phyloP scores from a whole-genome alignment of 2,888 invertebrate genomes.

The Xestia c-nigrum region DNA sequence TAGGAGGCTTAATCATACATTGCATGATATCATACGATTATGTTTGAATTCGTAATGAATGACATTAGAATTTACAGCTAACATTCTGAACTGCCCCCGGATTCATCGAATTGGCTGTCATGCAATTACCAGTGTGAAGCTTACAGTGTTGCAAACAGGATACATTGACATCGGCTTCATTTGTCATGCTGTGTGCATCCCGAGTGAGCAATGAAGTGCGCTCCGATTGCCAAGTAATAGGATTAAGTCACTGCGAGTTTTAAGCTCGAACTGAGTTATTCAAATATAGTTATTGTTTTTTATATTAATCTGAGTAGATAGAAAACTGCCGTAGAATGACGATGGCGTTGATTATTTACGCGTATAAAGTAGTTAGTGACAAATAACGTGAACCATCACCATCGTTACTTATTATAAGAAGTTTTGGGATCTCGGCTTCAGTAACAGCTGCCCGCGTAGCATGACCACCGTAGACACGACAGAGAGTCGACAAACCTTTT shows the following conservation, averaged over 20 bases:
- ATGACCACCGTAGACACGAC: too few relatives aligned
- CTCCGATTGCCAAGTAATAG: not conserved
- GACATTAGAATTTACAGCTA: not conserved
- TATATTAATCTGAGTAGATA: not conserved
- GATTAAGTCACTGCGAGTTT: slow-evolving; percentile 7
- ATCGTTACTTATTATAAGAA: not conserved
- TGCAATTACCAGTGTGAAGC: not conserved
- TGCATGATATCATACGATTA: slow-evolving; percentile 19
- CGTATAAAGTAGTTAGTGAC: not conserved
- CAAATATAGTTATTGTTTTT: not conserved
- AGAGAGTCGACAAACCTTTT: too few relatives aligned
- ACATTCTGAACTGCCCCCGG: not conserved
- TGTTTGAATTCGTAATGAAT: not conserved
- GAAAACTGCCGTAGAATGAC: not conserved
- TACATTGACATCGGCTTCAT: slow-evolving; percentile 3
- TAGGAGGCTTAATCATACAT: slow-evolving; percentile 10
- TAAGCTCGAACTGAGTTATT: not conserved
- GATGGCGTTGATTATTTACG: not conserved
- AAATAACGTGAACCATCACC: not conserved
- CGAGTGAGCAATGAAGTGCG: not conserved
- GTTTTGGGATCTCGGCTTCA: not conserved
- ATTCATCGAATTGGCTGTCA: slow-evolving; percentile 10
- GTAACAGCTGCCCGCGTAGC: too few relatives aligned
- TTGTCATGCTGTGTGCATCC: slow-evolving; percentile 12
- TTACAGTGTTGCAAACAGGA: slow-evolving; percentile 3